These are phyloP conservation scores for Asobara japonica DNA, from an alignment of 1,140 invertebrate species.

Conservation along the genomic window DNA sequence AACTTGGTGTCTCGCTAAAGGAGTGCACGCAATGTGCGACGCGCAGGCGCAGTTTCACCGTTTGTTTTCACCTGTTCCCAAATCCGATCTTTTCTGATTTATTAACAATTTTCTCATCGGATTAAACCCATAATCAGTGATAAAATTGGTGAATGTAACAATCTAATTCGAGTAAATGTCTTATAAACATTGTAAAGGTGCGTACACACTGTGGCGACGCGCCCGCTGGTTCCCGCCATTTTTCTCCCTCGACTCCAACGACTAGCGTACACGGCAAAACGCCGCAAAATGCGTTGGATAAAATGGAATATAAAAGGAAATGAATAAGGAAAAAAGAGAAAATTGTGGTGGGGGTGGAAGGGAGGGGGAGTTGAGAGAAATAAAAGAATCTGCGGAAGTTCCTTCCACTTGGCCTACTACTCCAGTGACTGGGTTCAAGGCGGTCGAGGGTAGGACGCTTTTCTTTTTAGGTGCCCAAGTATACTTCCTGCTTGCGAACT, in stretches of 20 bases:
- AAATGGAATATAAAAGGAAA: constrained; percentile 26
- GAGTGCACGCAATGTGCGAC: too few species aligned
- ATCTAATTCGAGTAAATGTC: too few species aligned
- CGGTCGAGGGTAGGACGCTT: constrained; percentile 48
- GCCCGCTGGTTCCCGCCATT: too few species aligned
- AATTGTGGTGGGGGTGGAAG: constrained; percentile 4
- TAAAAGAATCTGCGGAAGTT: constrained; percentile 52
- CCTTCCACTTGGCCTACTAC: constrained; percentile 64
- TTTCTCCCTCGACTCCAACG: neutral
- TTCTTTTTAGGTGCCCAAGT: constrained; percentile 55
- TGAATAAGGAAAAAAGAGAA: constrained; percentile 25
- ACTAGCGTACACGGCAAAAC: neutral
- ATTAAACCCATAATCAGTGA: too few species aligned
- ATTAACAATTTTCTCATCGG: too few species aligned
- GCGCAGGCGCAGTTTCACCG: too few species aligned
- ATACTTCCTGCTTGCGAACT: constrained; percentile 54
- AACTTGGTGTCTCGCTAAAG: too few species aligned
- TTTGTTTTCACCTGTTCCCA: too few species aligned
- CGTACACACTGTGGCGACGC: too few species aligned
- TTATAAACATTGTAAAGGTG: too few species aligned
- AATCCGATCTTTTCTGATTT: too few species aligned
- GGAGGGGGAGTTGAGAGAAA: constrained; percentile 43
- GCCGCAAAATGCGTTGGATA: neutral
- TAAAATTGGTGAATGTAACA: too few species aligned
- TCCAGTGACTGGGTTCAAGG: constrained; percentile 51